These are phyloP conservation scores for Limnephilus marmoratus DNA, from an alignment of 2,888 invertebrate genomes.

Conservation along the genomic window DNA sequence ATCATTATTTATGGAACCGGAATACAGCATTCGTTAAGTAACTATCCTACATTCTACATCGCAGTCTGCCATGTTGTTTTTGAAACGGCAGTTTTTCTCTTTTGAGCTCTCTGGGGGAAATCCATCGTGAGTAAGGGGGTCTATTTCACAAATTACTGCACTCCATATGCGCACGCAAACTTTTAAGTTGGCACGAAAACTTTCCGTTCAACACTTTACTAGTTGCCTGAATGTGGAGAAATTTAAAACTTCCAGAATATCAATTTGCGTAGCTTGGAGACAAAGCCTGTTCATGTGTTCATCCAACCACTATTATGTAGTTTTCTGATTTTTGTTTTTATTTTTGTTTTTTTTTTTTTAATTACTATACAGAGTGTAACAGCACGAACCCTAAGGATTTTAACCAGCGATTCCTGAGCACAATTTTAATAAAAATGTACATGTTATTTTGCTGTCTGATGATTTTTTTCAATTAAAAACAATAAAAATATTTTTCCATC, in stretches of 20 bases:
- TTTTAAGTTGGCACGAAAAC: background rate
- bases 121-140: background rate
- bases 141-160: background rate
- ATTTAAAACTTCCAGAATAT: background rate
- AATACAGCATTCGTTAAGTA: background rate
- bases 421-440: too few species aligned
- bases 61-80: background rate
- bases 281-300: background rate
- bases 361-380: too few species aligned
- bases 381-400: too few species aligned
- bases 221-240: background rate
- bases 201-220: background rate
- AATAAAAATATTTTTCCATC: too few species aligned
- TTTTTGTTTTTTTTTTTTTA: too few species aligned
- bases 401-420: too few species aligned
- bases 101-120: background rate
- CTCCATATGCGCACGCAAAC: background rate
- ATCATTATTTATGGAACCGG: background rate
- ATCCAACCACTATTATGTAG: background rate
- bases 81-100: background rate
- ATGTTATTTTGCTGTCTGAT: too few species aligned
- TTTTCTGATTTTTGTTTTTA: too few species aligned
- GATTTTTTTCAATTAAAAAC: too few species aligned
- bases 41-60: background rate
- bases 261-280: background rate